Evolutionary conservation across 2,888 invertebrate genomes (phyloP).

Genomic region (Pinctada fucata): DNA sequence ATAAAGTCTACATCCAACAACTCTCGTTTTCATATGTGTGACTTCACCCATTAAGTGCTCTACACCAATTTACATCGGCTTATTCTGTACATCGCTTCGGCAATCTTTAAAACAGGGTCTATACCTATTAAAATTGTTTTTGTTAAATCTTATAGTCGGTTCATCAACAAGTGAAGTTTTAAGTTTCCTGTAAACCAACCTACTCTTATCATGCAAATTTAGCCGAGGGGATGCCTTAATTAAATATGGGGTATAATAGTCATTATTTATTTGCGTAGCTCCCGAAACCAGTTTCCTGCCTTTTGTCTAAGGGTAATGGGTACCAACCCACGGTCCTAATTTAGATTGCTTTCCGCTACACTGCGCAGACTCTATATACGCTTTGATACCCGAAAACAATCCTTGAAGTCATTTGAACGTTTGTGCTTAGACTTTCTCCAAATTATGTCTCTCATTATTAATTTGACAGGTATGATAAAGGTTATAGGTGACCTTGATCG

Average conservation of each 20-base stretch:
- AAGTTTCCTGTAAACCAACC: constrained; percentile 37
- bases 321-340: constrained; percentile 37
- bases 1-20: constrained; percentile 12
- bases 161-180: constrained; percentile 26
- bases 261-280: constrained; percentile 41
- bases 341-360: constrained; percentile 36
- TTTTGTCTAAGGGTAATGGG: constrained; percentile 45
- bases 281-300: constrained; percentile 43
- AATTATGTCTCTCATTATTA: constrained; percentile 37
- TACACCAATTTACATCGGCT: constrained; percentile 19
- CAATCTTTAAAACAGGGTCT: neutral
- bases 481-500: constrained; percentile 27
- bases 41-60: constrained; percentile 32
- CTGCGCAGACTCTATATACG: constrained; percentile 25
- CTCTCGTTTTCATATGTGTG: constrained; percentile 20
- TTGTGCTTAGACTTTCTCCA: constrained; percentile 39
- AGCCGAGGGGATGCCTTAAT: constrained; percentile 43
- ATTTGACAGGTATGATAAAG: constrained; percentile 33
- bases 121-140: constrained; percentile 29
- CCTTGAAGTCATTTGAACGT: constrained; percentile 33
- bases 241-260: constrained; percentile 45
- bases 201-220: constrained; percentile 44
- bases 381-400: constrained; percentile 39
- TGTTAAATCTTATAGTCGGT: constrained; percentile 14
- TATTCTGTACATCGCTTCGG: neutral